Percentiles rank a stretch among this genome's conserved stretches.
These are phyloP conservation scores for Ochlodes sylvanus DNA, from an alignment of 2,888 invertebrate species.

Conservation along the genomic window DNA sequence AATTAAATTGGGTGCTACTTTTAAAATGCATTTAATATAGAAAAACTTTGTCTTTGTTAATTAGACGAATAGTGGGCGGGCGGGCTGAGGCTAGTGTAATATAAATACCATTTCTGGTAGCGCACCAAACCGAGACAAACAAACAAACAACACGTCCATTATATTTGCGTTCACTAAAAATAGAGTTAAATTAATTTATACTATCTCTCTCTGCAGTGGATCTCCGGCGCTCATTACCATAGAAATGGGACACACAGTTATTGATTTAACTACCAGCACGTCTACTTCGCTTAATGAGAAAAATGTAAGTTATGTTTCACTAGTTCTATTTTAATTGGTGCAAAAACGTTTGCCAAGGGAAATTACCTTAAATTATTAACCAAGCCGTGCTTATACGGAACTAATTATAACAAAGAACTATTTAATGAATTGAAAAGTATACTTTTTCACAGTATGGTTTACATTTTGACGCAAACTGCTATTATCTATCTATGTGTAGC, in stretches of 20 bases:
- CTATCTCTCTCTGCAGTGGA: slow-evolving; percentile 19
- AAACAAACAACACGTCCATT: not conserved
- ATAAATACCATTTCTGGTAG: no score
- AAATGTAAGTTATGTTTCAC: slow-evolving; percentile 25
- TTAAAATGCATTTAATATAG: no score
- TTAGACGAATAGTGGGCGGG: no score
- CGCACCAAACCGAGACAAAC: no score
- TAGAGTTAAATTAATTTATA: slow-evolving; percentile 20
- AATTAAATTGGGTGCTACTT: no score
- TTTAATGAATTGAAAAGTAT: no score
- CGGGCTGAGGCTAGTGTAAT: no score
- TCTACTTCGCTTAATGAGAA: slow-evolving; percentile 40
- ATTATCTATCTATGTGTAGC: no score
- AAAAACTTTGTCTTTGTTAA: no score
- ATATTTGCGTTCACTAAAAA: slow-evolving; percentile 15
- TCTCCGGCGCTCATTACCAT: slow-evolving; percentile 24
- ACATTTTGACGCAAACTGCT: no score
- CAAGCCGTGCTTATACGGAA: not conserved
- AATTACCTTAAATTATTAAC: slow-evolving; percentile 1
- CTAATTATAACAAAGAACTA: not conserved
- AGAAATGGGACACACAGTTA: slow-evolving; percentile 34
- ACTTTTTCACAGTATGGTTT: not conserved
- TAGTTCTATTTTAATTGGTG: slow-evolving; percentile 19
- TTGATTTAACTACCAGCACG: slow-evolving; percentile 41
- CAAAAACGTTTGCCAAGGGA: slow-evolving; percentile 2